These are phyloP conservation scores for Peribatodes rhomboidaria DNA, from an alignment of 2,888 invertebrate species.

Conservation along the genomic window DNA sequence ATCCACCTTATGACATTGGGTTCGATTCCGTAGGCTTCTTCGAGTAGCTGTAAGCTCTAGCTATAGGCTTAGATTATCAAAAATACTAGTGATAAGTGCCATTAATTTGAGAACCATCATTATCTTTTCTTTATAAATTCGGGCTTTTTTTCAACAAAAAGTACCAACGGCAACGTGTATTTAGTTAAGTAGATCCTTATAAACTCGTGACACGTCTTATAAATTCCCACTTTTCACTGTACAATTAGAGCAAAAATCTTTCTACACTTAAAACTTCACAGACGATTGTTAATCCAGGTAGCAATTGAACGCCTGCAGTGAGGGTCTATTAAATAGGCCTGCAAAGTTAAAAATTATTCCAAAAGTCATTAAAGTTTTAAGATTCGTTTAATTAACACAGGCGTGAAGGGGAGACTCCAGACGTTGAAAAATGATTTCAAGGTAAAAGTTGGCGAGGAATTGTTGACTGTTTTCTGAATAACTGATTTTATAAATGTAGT, in stretches of 20 bases:
- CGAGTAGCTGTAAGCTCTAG: too few relatives aligned
- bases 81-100: too few relatives aligned
- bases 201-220: too few relatives aligned
- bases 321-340: conserved; percentile 43
- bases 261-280: conserved; percentile 68
- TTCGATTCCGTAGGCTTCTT: too few relatives aligned
- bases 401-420: conserved; percentile 47
- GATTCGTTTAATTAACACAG: conserved; percentile 74
- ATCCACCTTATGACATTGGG: too few relatives aligned
- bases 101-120: too few relatives aligned
- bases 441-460: conserved; percentile 50
- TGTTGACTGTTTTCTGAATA: conserved; percentile 21
- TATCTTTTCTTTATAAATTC: too few relatives aligned
- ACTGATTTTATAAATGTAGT: neutral
- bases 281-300: conserved; percentile 72
- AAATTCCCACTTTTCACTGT: conserved; percentile 1
- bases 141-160: too few relatives aligned
- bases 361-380: conserved; percentile 77
- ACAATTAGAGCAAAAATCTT: conserved; percentile 47
- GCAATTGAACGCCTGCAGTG: conserved; percentile 58
- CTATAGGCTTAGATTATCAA: too few relatives aligned
- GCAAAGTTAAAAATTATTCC: conserved; percentile 63
- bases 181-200: neutral
- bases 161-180: too few relatives aligned
- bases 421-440: conserved; percentile 54